Conservation (phyloP, 2,113 vertebrate species). For the Bothrops jararaca region DNA sequence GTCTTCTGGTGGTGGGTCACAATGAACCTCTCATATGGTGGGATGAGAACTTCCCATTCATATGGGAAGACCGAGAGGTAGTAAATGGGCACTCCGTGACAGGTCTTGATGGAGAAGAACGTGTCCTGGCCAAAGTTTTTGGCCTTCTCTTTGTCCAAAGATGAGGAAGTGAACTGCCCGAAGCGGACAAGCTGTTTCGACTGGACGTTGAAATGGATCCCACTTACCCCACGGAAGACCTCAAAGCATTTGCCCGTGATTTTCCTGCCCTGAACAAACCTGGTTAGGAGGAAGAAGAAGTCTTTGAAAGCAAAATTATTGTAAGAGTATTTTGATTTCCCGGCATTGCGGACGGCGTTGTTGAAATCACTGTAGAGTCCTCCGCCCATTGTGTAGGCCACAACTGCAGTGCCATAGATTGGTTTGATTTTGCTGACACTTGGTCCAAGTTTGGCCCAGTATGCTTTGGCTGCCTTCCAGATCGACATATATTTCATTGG, state of each 20-base stretch:
- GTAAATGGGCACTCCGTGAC: too few species aligned
- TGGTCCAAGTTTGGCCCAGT: neutral
- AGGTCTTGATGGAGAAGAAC: too few species aligned
- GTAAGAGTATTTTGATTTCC: neutral
- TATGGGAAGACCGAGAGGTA: rapidly evolving
- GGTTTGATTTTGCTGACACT: neutral
- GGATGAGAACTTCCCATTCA: too few species aligned
- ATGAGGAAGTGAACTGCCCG: too few species aligned
- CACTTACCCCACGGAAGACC: neutral
- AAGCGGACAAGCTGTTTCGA: too few species aligned
- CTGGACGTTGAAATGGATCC: too few species aligned
- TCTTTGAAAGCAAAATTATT: neutral
- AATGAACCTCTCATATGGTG: too few species aligned
- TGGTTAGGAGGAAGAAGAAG: neutral
- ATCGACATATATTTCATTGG: neutral
- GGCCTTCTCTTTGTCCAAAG: too few species aligned
- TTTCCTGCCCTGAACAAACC: neutral
- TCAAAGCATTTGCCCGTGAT: rapidly evolving
- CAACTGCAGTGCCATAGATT: neutral
- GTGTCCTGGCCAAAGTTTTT: too few species aligned
- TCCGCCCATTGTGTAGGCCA: neutral
- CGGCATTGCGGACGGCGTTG: neutral
- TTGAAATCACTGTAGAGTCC: neutral
- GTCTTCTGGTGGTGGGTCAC: too few species aligned
- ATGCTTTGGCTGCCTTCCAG: neutral